Base-by-base conservation (phyloP, 2,797 vertebrate species). In the Percopsis omiscomaycus region DNA sequence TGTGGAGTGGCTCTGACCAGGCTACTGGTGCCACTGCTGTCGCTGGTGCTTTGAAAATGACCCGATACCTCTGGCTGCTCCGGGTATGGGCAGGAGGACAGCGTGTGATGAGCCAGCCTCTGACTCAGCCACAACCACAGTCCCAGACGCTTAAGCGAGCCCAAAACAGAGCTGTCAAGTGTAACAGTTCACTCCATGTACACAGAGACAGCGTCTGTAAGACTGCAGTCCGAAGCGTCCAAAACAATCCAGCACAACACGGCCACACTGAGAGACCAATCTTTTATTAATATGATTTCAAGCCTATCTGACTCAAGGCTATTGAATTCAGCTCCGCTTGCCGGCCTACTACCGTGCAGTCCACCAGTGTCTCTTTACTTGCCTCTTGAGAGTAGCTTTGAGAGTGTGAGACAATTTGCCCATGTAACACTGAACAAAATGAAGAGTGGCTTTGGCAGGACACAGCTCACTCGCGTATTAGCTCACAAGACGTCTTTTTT, bases 91-190 rank as follows among this genome's bases (percentile, higher is more conserved):
- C 78, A 78, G 75, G 68, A 82, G 77, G 72, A 82, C 63, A 71
- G 68, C 47, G 12, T 75, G 75, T 14, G 82, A 79, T 65, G 80
- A 83, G 71, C 62, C 81, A 81, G 69, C 73, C 70, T 81, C 75
- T 89, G 85, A 89, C 79, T 89, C 88, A 89, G 73, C 80, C 65
- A 14, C 78, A 62, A 73, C 29, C 80, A 82, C 83, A 60, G 79
- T 80, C 61, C 53, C 28, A 78, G 77, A 79, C 61, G 10, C 61
- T 73, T 66, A 74, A 64, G 68, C 12, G 50, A 75, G 62, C 68
- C 73, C 78, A 73, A 53, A 80, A 64, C 3, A 13, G 68, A 87
- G 84, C 84, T 85, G 87, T 89, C 85, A 89, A 84, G 80, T 5
- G 37, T 59, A 22, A 22, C 22, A 22, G 55, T 73, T 77, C 62